Conservation (phyloP, 2,113 vertebrate species). For the Lucifuga dentata region DNA sequence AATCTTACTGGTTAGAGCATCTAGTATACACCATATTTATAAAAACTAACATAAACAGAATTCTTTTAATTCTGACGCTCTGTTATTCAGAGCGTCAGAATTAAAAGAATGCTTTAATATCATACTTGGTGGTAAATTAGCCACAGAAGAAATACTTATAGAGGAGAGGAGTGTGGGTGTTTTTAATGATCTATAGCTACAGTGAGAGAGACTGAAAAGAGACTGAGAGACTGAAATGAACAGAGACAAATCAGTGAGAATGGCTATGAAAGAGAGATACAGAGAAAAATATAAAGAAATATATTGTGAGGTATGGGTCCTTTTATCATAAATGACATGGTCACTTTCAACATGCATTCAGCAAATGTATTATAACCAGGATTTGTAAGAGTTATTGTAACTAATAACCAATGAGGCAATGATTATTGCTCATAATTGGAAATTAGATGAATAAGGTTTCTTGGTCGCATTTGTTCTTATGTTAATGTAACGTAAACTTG, state of each 20-base stretch:
- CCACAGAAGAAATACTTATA: slow-evolving; percentile 29
- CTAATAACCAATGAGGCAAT: too few relatives aligned
- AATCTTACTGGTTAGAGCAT: slow-evolving; percentile 38
- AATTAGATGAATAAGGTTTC: too few relatives aligned
- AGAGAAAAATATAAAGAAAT: not conserved
- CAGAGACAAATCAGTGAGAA: slow-evolving; percentile 12
- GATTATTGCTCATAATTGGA: too few relatives aligned
- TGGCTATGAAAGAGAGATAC: not conserved
- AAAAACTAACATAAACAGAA: slow-evolving; percentile 43
- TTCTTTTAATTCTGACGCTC: too few relatives aligned
- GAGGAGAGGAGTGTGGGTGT: slow-evolving; percentile 32
- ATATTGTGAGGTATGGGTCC: too few relatives aligned
- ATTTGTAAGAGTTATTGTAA: too few relatives aligned
- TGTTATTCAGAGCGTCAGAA: slow-evolving; percentile 46
- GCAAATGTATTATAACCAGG: too few relatives aligned
- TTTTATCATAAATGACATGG: too few relatives aligned
- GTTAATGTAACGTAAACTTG: too few relatives aligned
- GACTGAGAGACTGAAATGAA: slow-evolving; percentile 28
- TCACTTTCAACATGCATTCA: too few relatives aligned
- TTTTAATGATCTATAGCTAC: slow-evolving; percentile 59
- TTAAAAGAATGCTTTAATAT: slow-evolving; percentile 59
- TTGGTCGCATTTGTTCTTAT: too few relatives aligned
- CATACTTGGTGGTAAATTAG: slow-evolving; percentile 46
- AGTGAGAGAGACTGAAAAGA: slow-evolving; percentile 18
- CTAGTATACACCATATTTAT: slow-evolving; percentile 29